Evolutionary conservation across 2,113 vertebrate species (phyloP).

Genomic region (Uropsilus gracilis): DNA sequence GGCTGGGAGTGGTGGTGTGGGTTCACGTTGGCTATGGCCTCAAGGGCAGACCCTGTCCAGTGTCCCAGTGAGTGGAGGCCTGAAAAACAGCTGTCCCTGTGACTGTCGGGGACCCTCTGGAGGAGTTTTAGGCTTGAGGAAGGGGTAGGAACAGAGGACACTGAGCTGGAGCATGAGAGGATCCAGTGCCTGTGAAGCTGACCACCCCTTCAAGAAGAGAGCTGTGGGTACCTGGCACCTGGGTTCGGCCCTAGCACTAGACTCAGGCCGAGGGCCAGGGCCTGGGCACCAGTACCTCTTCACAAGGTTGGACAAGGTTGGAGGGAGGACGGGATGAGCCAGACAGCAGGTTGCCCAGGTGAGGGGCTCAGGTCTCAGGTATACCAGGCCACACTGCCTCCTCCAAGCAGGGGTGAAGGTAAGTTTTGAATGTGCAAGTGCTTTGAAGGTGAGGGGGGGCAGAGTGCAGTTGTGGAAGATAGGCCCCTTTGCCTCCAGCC

Average conservation of each 20-base stretch:
- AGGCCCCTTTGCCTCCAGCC: background rate
- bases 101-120: background rate
- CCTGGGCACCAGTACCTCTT: no score
- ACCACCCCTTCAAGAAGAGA: background rate
- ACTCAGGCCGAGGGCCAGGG: background rate
- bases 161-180: background rate
- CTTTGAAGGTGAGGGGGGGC: background rate
- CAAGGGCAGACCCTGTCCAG: no score
- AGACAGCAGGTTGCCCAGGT: no score
- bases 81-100: background rate
- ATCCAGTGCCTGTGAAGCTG: background rate
- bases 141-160: background rate
- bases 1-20: no score
- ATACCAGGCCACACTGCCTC: background rate
- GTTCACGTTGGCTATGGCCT: background rate
- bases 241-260: background rate
- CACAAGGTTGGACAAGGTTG: background rate
- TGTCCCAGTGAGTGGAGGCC: background rate
- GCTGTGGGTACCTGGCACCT: background rate
- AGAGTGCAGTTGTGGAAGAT: background rate
- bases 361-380: background rate
- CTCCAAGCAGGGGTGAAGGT: accelerated
- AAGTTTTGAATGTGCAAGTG: background rate
- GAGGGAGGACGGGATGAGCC: background rate
- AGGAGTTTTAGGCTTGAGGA: background rate